These are phyloP conservation scores for Agapetus fuscipes DNA, from an alignment of 2,888 invertebrate genomes.

Conservation along the genomic window DNA sequence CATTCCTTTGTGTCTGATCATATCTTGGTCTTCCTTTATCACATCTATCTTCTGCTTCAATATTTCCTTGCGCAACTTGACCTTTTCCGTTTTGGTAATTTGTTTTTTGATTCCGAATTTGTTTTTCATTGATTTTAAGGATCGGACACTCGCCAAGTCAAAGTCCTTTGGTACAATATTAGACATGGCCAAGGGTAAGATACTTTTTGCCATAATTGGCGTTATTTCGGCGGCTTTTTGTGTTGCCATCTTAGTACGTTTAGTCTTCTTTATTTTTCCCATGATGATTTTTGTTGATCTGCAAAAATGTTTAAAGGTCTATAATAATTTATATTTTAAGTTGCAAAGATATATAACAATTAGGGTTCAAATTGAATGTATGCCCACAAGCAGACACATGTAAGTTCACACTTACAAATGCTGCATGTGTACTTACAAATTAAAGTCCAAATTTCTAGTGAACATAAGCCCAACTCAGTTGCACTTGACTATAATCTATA, in stretches of 20 bases:
- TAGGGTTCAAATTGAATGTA: too few species aligned
- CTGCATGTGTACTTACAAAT: too few species aligned
- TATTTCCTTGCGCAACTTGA: constrained; percentile 17
- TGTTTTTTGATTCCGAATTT: constrained; percentile 20
- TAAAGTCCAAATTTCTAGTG: too few species aligned
- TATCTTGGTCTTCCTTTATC: constrained; percentile 7
- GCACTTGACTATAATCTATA: too few species aligned
- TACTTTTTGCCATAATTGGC: neutral
- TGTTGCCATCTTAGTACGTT: neutral
- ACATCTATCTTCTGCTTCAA: constrained; percentile 17
- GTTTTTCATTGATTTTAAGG: constrained; percentile 20
- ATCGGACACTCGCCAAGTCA: constrained; percentile 15
- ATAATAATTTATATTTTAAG: too few species aligned
- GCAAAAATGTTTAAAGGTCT: too few species aligned
- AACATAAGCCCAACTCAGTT: too few species aligned
- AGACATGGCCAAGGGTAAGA: constrained; percentile 2
- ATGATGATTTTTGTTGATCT: too few species aligned
- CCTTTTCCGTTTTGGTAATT: constrained; percentile 17
- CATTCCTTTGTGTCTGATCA: neutral
- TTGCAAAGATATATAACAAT: too few species aligned
- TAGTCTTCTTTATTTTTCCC: neutral
- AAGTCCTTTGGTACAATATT: constrained; percentile 13
- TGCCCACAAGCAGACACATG: too few species aligned
- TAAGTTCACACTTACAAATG: too few species aligned
- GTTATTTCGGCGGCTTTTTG: neutral